phyloP scores from a whole-genome alignment of 1,140 invertebrate genomes.

The Drosophila eugracilis region DNA sequence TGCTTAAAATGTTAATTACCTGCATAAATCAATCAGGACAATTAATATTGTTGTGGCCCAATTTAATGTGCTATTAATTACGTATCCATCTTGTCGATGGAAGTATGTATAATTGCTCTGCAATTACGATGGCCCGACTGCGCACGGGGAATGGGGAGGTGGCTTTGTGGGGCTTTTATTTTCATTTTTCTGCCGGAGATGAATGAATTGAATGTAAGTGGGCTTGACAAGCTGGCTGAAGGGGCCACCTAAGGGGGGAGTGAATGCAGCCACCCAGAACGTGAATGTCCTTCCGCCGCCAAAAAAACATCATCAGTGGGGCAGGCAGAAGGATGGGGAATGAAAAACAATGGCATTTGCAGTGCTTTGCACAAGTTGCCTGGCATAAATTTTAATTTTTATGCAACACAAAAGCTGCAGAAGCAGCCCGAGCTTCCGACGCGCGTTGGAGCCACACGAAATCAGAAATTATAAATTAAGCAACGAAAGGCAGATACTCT shows the following conservation, averaged over 20 bases:
- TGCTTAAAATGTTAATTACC: conserved; percentile 65
- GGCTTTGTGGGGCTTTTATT: conserved; percentile 26
- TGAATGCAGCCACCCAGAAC: conserved; percentile 54
- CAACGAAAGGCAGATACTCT: neutral
- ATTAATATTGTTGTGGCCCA: conserved; percentile 66
- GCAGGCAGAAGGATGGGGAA: neutral
- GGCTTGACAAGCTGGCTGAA: conserved; percentile 40
- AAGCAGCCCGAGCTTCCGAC: conserved; percentile 50
- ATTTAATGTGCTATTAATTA: conserved; percentile 79
- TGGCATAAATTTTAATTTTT: conserved; percentile 81
- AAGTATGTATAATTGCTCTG: conserved; percentile 55
- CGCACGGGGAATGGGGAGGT: neutral
- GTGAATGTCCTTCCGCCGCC: conserved; percentile 54
- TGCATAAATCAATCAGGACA: conserved; percentile 75
- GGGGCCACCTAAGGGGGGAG: neutral
- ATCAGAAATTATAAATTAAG: conserved; percentile 13
- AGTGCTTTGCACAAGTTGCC: conserved; percentile 78
- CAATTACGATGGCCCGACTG: conserved; percentile 41
- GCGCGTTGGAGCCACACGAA: conserved; percentile 40
- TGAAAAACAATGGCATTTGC: conserved; percentile 74
- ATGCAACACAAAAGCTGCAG: conserved; percentile 76
- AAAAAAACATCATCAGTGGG: conserved; percentile 41
- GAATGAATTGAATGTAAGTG: conserved; percentile 55
- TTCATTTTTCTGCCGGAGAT: conserved; percentile 49
- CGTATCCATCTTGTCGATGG: conserved; percentile 63